Evolutionary conservation across 2,113 vertebrate genomes (phyloP).

Genomic region (Osmerus eperlanus): DNA sequence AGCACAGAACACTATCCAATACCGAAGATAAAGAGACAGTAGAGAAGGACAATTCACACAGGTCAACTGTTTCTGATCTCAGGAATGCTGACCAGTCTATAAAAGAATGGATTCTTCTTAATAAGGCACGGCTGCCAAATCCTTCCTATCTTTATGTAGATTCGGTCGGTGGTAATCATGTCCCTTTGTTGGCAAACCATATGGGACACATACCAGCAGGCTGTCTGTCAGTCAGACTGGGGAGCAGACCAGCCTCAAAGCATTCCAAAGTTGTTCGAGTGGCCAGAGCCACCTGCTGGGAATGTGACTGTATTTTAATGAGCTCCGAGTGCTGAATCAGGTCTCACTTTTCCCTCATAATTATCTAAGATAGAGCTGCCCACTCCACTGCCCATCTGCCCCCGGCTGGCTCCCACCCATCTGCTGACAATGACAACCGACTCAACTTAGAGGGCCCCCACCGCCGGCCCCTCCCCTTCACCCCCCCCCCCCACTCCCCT

Average conservation of each 20-base stretch:
- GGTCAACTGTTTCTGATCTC: too few species aligned
- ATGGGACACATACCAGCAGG: too few species aligned
- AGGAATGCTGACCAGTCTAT: too few species aligned
- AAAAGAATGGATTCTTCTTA: too few species aligned
- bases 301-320: conserved; percentile 3
- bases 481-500: background rate
- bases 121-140: too few species aligned
- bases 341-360: conserved; percentile 13
- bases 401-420: background rate
- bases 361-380: conserved; percentile 46
- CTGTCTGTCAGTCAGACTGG: background rate
- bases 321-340: conserved; percentile 41
- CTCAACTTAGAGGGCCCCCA: background rate
- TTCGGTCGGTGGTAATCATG: too few species aligned
- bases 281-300: background rate
- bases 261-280: background rate
- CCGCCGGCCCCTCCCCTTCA: too few species aligned
- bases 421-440: conserved; percentile 1
- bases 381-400: background rate
- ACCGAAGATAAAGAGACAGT: too few species aligned
- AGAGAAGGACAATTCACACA: too few species aligned
- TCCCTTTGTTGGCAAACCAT: too few species aligned
- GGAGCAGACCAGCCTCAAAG: background rate
- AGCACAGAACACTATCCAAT: background rate
- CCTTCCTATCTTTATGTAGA: too few species aligned